Base-by-base conservation (phyloP, 2,113 vertebrate genomes). In the Petromus typicus region DNA sequence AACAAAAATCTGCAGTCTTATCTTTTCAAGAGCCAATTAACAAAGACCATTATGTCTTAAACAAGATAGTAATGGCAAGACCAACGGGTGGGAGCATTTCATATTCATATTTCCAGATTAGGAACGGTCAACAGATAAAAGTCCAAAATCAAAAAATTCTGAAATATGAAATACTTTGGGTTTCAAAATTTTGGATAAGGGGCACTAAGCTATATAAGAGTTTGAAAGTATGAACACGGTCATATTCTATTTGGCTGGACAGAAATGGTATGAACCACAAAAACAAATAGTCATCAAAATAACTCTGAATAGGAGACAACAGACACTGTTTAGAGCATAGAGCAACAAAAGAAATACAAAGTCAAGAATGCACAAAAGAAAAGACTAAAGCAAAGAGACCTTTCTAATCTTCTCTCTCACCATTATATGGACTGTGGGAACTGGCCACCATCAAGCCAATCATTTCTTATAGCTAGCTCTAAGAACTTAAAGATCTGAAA, bases 331-430 rank as follows among this genome's bases (percentile, higher is more conserved):
- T 34, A 67, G 4, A 91, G 37, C 25, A 93, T 43, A 95, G 76
- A 83, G 90, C 75, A 90, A 93, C 25, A 43, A 22, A 92, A 93
- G 83, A 81, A 88, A 93, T 75, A 67, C 76, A 96, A 75, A 88
- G 48, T 69, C 48, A 91, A 93, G 78, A 63, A 27, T 32, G 57
- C 13, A 83, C 23, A 67, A 73, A 90, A 90, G 20, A 20, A 73
- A 90, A 90, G 20, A 22, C 23, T 88, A 69, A 61, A 89, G 32
- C n/a, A 89, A 92, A 78, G 7, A 85, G 73, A 66, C n/a, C 40
- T 93, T 2, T 83, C 23, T 37, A 37, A 71, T 56, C 13, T 40
- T 87, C 54, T 37, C 81, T 76, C 43, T 82, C 18, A 18, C 45
- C 4, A 54, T 61, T 83, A 54, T n/a, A 63, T n/a, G 56, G 14